Conservation (phyloP, 2,888 invertebrate species). For the Drosophila birchii region DNA sequence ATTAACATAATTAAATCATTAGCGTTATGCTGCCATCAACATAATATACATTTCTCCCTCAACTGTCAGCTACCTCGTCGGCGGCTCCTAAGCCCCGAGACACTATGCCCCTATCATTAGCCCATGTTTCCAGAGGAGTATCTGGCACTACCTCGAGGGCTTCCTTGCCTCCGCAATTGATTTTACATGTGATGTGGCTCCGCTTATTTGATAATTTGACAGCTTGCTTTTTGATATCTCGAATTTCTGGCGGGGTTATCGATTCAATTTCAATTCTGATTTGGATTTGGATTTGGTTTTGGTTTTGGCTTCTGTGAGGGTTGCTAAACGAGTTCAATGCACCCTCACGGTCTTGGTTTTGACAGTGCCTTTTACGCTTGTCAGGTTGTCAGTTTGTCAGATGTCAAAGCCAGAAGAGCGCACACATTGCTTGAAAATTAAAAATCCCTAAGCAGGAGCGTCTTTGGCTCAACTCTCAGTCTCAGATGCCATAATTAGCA, state of each 20-base stretch:
- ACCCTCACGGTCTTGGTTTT: constrained; percentile 51
- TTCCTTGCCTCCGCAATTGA: constrained; percentile 37
- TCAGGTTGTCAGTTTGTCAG: constrained; percentile 68
- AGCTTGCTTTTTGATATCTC: constrained; percentile 73
- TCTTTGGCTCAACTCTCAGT: constrained; percentile 26
- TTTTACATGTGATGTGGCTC: constrained; percentile 32
- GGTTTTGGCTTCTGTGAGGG: constrained; percentile 28
- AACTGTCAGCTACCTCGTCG: constrained; percentile 29
- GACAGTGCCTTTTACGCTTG: constrained; percentile 58
- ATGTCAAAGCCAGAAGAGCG: constrained; percentile 49
- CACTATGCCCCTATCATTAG: constrained; percentile 72
- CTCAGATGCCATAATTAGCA: constrained; percentile 54
- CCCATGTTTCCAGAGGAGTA: constrained; percentile 49
- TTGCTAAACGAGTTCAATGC: constrained; percentile 67
- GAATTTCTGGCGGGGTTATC: constrained; percentile 58
- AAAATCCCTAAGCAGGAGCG: constrained; percentile 35
- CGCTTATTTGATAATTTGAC: constrained; percentile 72
- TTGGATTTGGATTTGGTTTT: constrained; percentile 31
- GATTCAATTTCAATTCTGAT: constrained; percentile 55
- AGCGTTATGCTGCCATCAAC: constrained; percentile 51
- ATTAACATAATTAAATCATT: constrained; percentile 79
- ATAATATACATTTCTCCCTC: constrained; percentile 48
- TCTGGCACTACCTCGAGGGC: constrained; percentile 17
- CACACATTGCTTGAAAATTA: constrained; percentile 32
- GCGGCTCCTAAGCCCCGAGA: constrained; percentile 23